These are phyloP conservation scores for Python bivittatus DNA, from an alignment of 2,113 vertebrate species.

Conservation along the genomic window DNA sequence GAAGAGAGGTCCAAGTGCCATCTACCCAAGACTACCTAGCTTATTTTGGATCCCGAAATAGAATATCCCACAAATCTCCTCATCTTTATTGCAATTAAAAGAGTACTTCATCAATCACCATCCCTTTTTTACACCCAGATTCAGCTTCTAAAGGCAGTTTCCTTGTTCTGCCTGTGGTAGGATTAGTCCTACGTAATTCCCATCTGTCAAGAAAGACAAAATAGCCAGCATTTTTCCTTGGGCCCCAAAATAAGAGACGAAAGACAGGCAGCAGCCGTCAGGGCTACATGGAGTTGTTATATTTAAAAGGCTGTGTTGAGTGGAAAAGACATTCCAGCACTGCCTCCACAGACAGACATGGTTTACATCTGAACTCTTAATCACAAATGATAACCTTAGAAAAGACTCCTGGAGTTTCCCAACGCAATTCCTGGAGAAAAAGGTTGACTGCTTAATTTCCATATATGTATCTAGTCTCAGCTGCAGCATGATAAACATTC, in stretches of 20 bases:
- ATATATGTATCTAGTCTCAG: neutral
- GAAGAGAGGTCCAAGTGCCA: neutral
- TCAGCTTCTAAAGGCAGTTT: neutral
- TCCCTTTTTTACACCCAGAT: neutral
- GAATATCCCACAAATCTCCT: neutral
- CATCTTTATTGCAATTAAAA: neutral
- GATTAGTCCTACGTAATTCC: neutral
- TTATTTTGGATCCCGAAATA: neutral
- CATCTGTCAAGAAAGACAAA: constrained; percentile 2
- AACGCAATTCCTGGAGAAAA: neutral
- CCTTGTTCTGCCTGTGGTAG: neutral
- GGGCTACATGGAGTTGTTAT: neutral
- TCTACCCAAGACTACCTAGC: neutral
- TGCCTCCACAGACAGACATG: neutral
- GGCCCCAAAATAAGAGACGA: neutral
- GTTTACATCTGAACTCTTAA: constrained; percentile 29
- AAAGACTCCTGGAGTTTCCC: constrained; percentile 21
- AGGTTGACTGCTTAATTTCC: constrained; percentile 5
- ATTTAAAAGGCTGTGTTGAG: constrained; percentile 3
- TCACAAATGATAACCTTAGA: constrained; percentile 10
- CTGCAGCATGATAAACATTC: neutral
- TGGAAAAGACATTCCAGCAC: constrained; percentile 10
- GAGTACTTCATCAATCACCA: neutral
- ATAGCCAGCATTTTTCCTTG: constrained; percentile 1
- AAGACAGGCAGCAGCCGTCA: neutral